A percentile compares a stretch with the other conserved stretches of the same genome.
Evolutionary conservation across 53 echinoderm and acorn worm genomes (phyloP).

Genomic region (Echinarachnius parma): DNA sequence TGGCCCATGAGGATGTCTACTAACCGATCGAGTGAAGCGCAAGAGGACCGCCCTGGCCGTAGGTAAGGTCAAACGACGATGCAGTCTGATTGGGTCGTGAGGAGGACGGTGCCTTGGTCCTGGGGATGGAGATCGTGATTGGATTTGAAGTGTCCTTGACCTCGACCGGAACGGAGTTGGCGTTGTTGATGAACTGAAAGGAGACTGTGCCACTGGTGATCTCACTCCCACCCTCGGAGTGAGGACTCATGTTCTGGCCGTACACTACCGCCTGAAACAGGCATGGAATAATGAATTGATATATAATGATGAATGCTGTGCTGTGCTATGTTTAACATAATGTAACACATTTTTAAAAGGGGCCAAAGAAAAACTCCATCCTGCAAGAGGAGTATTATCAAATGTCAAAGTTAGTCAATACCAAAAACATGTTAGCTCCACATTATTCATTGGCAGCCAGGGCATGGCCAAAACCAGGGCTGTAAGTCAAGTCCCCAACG

Average conservation of each 20-base stretch:
- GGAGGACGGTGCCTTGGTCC: neutral
- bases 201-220: slow-evolving; percentile 35
- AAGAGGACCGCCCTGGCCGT: slow-evolving; percentile 21
- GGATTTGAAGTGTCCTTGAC: slow-evolving; percentile 13
- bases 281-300: neutral
- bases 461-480: too few species aligned
- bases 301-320: neutral
- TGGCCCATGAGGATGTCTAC: too few species aligned
- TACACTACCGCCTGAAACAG: slow-evolving; percentile 22
- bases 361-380: neutral
- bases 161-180: neutral
- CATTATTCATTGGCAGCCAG: too few species aligned
- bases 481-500: too few species aligned
- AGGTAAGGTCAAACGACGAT: slow-evolving; percentile 16
- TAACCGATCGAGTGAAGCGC: slow-evolving; percentile 26
- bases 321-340: too few species aligned
- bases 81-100: slow-evolving; percentile 12
- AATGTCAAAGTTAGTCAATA: too few species aligned
- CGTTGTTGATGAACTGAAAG: slow-evolving; percentile 14
- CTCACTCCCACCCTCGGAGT: neutral
- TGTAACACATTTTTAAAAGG: neutral
- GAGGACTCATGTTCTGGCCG: slow-evolving; percentile 30
- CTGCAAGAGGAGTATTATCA: too few species aligned
- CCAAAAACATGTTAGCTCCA: too few species aligned
- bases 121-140: slow-evolving; percentile 39